Evolutionary conservation across 2,797 vertebrate species (phyloP).

Genomic region (Emydoidea blandingii): DNA sequence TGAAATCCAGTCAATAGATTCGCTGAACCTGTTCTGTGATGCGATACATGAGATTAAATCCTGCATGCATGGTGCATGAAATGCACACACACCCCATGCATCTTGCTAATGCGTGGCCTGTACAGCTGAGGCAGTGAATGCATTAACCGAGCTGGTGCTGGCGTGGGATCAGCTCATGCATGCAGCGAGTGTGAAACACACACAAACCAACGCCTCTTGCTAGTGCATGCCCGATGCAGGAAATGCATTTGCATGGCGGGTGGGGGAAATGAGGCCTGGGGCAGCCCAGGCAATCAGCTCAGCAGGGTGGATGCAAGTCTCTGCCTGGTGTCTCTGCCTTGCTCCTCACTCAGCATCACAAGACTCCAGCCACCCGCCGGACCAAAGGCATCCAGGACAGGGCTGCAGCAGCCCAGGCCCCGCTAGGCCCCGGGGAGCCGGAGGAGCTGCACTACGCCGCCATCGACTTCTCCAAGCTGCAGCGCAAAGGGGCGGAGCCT

Average conservation of each 20-base stretch:
- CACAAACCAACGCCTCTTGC: fast-evolving
- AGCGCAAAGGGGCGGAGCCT: fast-evolving
- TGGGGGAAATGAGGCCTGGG: not conserved
- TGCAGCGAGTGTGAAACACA: no score
- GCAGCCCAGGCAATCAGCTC: not conserved
- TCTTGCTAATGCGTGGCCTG: not conserved
- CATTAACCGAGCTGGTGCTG: no score
- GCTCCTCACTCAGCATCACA: not conserved
- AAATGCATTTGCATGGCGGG: not conserved
- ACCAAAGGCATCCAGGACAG: not conserved
- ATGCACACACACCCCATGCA: not conserved
- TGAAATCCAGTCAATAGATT: no score
- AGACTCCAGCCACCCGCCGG: fast-evolving
- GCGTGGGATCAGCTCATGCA: fast-evolving
- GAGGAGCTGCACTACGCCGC: constrained; percentile 52
- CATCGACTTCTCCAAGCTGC: constrained; percentile 12
- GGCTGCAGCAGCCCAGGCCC: no score
- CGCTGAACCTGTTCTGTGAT: no score
- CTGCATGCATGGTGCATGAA: not conserved
- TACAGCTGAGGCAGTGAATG: not conserved
- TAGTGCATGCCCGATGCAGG: not conserved
- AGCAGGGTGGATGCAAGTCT: not conserved
- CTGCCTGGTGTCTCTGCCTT: not conserved
- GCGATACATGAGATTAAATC: no score
- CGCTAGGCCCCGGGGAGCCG: not conserved